Evolutionary conservation across 2,797 vertebrate genomes (phyloP), one percentile per base, ranked within the genome.

Genomic region (Gambelia wislizenii): DNA sequence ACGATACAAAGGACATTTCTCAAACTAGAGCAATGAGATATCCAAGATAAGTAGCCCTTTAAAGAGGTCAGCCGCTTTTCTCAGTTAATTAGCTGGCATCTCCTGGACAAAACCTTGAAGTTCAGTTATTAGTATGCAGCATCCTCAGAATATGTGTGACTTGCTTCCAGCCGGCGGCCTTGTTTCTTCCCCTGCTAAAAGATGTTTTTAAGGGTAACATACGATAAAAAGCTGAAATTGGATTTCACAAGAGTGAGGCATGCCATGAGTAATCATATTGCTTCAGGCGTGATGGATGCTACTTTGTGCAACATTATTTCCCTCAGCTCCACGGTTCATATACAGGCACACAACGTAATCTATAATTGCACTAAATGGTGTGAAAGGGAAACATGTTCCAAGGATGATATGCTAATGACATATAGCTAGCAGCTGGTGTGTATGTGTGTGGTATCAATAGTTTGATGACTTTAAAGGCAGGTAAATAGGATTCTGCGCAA

Each of bases 341-440:
- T 86, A 85, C 47, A 91, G 72, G 74, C 86, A 85, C 54, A 87
- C 3, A 7, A 79, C 79, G 77, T 84, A 93, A 92, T 89, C 90
- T 92, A 22, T 92, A 95, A 91, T 91, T 92, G 91, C 91, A 92
- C 78, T 92, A 91, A 95, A 91, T 85, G 8, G 4, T 86, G 86
- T 88, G 89, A 92, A 95, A 90, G 47, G n/a, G 59, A 93, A 91
- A 84, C 85, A 91, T 90, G 42, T 93, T 95, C 92, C 22, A 33
- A 94, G 90, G 84, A 92, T 96, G 93, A 85, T 91, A 92, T 0
- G 72, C 61, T 92, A 95, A 95, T 91, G 14, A 89, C 10, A 64
- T 85, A 87, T 91, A 91, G 85, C 52, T 75, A 84, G 42, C 92
- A 33, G 89, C 70, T 69, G 20, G 30, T 84, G 0, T 5, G 30